phyloP scores from a whole-genome alignment of 2,113 vertebrate genomes.

The Nesogale talazaci region DNA sequence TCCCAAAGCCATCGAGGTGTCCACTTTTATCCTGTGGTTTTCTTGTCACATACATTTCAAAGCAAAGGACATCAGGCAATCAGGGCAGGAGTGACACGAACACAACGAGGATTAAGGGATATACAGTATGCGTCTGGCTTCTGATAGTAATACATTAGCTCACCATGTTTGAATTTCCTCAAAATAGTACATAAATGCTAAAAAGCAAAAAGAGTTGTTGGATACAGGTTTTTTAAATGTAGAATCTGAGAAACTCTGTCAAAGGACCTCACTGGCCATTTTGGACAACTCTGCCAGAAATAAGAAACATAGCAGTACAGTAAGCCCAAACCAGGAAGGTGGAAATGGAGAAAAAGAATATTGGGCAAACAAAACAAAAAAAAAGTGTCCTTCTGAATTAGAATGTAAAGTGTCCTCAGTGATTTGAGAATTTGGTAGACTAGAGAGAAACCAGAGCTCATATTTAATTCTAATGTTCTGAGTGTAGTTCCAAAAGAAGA shows the following conservation, averaged over 20 bases:
- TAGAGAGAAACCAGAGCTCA: not conserved
- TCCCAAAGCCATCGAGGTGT: not conserved
- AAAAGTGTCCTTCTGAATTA: not conserved
- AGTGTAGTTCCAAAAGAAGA: not conserved
- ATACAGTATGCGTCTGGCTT: not conserved
- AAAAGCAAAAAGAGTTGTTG: not conserved
- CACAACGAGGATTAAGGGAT: not conserved
- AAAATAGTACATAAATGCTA: not conserved
- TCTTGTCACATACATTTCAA: conserved; percentile 12
- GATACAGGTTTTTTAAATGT: not conserved
- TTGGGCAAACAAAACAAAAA: not conserved
- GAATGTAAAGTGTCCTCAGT: not conserved
- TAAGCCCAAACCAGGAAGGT: not conserved
- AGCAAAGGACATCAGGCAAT: not conserved
- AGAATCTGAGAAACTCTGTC: not conserved
- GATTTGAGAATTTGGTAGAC: not conserved
- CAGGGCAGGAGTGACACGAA: conserved; percentile 18
- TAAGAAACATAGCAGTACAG: not conserved
- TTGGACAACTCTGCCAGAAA: not conserved
- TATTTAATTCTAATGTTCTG: not conserved
- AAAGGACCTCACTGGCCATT: not conserved
- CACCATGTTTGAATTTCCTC: not conserved
- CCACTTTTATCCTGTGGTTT: not conserved
- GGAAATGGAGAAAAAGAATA: not conserved
- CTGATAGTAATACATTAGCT: not conserved